Conservation (phyloP, 2,888 invertebrate species). For the Pyrochroa serraticornis region DNA sequence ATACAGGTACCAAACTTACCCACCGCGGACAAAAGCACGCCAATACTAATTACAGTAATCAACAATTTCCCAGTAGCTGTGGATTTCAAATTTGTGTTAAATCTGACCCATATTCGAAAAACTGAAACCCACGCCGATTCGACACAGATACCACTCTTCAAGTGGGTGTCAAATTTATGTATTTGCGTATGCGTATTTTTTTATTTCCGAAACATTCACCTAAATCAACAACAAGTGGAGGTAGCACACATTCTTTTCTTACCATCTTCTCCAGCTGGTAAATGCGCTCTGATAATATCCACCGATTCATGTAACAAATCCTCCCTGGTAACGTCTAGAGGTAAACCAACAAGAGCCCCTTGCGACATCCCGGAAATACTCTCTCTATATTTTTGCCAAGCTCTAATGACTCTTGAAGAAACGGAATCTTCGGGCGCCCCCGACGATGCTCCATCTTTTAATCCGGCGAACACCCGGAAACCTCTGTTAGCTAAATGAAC, state of each 20-base stretch:
- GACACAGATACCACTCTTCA: too few species aligned
- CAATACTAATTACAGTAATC: too few species aligned
- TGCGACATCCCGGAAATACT: conserved; percentile 45
- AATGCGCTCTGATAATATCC: conserved; percentile 76
- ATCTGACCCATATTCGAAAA: too few species aligned
- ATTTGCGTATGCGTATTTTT: too few species aligned
- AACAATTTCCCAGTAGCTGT: too few species aligned
- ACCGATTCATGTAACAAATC: conserved; percentile 81
- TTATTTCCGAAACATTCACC: not conserved
- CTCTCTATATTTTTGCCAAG: conserved; percentile 58
- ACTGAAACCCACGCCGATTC: too few species aligned
- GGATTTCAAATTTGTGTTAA: too few species aligned
- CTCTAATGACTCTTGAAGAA: conserved; percentile 63
- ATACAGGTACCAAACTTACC: too few species aligned
- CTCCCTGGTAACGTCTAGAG: conserved; percentile 80
- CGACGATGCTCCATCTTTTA: conserved; percentile 63
- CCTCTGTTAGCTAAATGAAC: conserved; percentile 74
- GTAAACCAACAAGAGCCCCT: conserved; percentile 68
- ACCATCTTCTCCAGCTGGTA: conserved; percentile 85
- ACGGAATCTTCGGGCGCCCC: conserved; percentile 64
- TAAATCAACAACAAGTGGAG: conserved; percentile 1
- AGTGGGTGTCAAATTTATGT: too few species aligned
- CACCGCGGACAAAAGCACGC: too few species aligned
- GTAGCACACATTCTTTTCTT: conserved; percentile 38
- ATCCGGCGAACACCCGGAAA: conserved; percentile 80